Base-by-base conservation (phyloP, 2,888 invertebrate genomes). In the Auanema freiburgensis region DNA sequence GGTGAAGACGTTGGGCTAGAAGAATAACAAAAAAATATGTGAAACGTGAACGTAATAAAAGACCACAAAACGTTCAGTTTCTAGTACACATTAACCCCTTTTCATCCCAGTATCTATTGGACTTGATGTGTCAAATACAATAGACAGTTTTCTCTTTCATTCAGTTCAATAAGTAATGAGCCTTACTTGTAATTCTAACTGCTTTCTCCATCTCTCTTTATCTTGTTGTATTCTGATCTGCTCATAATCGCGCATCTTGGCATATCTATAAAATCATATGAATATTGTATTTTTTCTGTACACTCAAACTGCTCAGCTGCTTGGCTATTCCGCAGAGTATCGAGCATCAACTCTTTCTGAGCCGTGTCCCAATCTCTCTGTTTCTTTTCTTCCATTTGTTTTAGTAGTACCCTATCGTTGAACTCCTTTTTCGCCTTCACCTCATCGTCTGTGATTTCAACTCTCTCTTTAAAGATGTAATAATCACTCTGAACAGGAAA, bases 401-500 rank as follows among this genome's bases (percentile, higher is more conserved):
- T 63, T 16, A 69, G 66, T 21, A 75, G 55, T 50, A 67, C 70
- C 10, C 62, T 64, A 5, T 66, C 63, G 46, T 67, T 72, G 2
- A 51, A 57, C 18, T 72, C 72, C 23, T 72, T 66, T 42, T 50
- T 64, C 49, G 56, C 42, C 8, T 65, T 60, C 33, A 53, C 51
- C n/a, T 40, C 52, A 50, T 52, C 5, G 12, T 25, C 33, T 42
- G 33, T 23, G 41, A 66, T 40, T 14, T 66, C 66, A 11, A 63
- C 58, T 59, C 67, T 72, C 16, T 69, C 64, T 10, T 72, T 72
- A 42, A 74, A 74, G 18, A 74, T 69, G 50, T 71, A 67, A 44
- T 69, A 65, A 25, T 74, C 74, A 42, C 58, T 57, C 69, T 72
- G 59, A 33, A 66, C 49, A n/a, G 14, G 16, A 40, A 16, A 25